A percentile compares a stretch with the other conserved stretches of the same genome.
Conservation (phyloP, 2,113 vertebrate species). For the Hydropotes inermis region DNA sequence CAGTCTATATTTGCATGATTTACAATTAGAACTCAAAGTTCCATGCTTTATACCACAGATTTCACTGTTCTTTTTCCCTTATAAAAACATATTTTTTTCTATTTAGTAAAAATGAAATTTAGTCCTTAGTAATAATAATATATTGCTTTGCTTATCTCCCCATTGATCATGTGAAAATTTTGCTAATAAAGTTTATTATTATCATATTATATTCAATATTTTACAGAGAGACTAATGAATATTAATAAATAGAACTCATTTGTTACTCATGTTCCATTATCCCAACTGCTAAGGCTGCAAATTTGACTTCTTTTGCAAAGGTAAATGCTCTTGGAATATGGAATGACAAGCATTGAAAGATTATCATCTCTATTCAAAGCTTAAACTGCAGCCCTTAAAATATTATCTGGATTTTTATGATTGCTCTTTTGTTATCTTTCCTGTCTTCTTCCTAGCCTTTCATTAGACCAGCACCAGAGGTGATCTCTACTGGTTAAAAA, state of each 20-base stretch:
- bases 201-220: constrained; percentile 30
- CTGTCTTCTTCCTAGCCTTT: constrained; percentile 50
- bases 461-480: constrained; percentile 50
- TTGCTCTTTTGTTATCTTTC: constrained; percentile 66
- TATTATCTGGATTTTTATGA: constrained; percentile 61
- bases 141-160: not conserved
- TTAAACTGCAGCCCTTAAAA: constrained; percentile 51
- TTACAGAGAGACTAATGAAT: constrained; percentile 37
- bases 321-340: constrained; percentile 64
- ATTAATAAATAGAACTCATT: constrained; percentile 63
- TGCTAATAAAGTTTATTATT: not conserved
- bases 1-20: not conserved
- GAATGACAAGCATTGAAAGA: constrained; percentile 45
- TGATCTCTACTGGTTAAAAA: constrained; percentile 69
- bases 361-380: constrained; percentile 66
- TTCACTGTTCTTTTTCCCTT: not conserved
- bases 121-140: not conserved
- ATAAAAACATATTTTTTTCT: constrained; percentile 14
- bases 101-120: not conserved
- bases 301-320: constrained; percentile 52
- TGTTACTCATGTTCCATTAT: constrained; percentile 51
- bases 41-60: not conserved
- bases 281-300: not conserved
- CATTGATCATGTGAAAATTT: constrained; percentile 13
- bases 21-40: not conserved